Evolutionary conservation across 2,113 vertebrate genomes (phyloP).

Genomic region (Phalacrocorax carbo): DNA sequence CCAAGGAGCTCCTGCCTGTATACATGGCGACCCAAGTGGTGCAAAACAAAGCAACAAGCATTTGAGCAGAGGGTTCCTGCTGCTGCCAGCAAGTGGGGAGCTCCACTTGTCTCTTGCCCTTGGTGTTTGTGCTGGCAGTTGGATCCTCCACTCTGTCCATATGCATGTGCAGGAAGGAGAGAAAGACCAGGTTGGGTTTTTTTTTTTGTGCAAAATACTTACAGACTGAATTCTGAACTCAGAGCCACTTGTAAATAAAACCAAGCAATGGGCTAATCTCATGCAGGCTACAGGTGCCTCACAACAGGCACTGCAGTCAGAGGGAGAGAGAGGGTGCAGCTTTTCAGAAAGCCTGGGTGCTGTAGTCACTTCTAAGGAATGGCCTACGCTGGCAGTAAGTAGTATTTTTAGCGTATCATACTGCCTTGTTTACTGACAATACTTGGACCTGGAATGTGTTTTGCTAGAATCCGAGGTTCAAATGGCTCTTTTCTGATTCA

Average conservation of each 20-base stretch:
- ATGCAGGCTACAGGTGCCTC: not conserved
- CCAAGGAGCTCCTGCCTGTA: not conserved
- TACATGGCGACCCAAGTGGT: not conserved
- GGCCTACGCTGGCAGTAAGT: not conserved
- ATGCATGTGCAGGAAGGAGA: not conserved
- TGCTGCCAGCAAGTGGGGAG: fast-evolving
- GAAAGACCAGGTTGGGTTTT: not conserved
- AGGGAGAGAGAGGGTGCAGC: not conserved
- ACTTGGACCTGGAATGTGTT: not conserved
- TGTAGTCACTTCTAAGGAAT: not conserved
- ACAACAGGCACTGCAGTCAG: not conserved
- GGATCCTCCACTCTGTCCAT: not conserved
- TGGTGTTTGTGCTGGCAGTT: not conserved
- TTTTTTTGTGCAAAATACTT: not conserved
- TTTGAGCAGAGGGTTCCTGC: not conserved
- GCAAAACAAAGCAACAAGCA: not conserved
- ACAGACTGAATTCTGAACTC: not conserved
- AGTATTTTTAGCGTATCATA: not conserved
- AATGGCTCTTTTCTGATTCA: not conserved
- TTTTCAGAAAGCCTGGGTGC: not conserved
- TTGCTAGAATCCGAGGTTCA: not conserved
- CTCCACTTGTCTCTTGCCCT: not conserved
- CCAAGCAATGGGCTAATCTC: not conserved
- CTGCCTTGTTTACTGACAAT: not conserved
- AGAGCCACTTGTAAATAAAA: not conserved